Conservation (phyloP, 2,797 vertebrate species). For the Lithobates sylvaticus region DNA sequence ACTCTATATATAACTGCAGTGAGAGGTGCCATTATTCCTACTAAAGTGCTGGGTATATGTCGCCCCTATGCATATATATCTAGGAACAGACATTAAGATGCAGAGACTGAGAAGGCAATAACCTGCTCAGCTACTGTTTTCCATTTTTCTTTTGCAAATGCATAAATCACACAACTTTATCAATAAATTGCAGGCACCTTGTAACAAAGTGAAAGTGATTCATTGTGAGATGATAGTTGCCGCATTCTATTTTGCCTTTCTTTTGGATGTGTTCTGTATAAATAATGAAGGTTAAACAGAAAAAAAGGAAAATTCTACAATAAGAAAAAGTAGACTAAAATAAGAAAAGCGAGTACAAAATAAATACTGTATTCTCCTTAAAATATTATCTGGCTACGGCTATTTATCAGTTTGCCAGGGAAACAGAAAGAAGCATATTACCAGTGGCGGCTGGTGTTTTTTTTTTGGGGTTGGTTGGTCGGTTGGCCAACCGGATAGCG, state of each 20-base stretch:
- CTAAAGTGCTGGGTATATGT: slow-evolving; percentile 7
- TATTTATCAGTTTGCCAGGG: neutral
- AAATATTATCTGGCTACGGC: neutral
- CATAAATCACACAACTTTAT: slow-evolving; percentile 24
- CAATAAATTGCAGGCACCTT: slow-evolving; percentile 38
- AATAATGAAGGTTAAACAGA: neutral
- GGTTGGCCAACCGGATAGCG: too few species aligned
- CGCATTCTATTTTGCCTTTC: neutral
- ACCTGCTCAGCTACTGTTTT: slow-evolving; percentile 3
- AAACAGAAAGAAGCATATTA: neutral
- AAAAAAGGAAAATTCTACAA: neutral
- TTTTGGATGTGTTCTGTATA: slow-evolving; percentile 2
- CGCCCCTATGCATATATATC: slow-evolving; percentile 5
- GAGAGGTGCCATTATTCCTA: neutral
- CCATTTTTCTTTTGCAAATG: neutral
- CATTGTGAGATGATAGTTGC: neutral
- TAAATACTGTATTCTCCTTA: neutral
- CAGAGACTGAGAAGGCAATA: neutral
- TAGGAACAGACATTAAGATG: neutral
- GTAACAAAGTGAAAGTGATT: slow-evolving; percentile 17
- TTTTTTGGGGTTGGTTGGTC: too few species aligned
- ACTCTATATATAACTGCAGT: neutral
- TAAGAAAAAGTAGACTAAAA: slow-evolving; percentile 1
- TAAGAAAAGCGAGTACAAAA: neutral
- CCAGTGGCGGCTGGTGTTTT: too few species aligned